phyloP scores from a whole-genome alignment of 1,140 invertebrate genomes.

The Drosophila tani region DNA sequence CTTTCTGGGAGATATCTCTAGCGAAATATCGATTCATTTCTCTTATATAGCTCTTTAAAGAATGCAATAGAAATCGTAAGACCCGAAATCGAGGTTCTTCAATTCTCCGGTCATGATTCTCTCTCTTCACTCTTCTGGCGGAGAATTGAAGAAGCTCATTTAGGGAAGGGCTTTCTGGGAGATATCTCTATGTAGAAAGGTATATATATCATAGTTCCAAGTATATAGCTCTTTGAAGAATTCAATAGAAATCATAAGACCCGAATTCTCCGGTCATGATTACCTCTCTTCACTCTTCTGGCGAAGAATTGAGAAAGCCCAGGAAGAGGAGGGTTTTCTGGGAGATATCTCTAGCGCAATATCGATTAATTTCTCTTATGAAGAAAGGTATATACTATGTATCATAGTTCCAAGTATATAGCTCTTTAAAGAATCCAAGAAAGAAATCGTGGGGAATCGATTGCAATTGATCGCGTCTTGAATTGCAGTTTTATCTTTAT shows the following conservation, averaged over 20 bases:
- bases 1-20: too few relatives aligned
- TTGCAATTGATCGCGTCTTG: conserved; percentile 24
- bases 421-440: neutral
- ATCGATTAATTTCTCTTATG: too few relatives aligned
- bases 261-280: neutral
- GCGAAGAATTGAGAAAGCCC: neutral
- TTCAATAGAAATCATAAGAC: conserved; percentile 34
- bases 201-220: too few relatives aligned
- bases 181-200: too few relatives aligned
- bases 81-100: conserved; percentile 23
- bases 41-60: neutral
- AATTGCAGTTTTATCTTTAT: conserved; percentile 65
- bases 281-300: conserved; percentile 4
- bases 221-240: neutral
- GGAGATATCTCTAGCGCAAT: neutral
- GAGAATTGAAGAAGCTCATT: neutral
- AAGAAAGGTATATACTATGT: too few relatives aligned
- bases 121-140: conserved; percentile 1
- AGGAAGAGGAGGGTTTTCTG: neutral
- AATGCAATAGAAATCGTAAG: conserved; percentile 31
- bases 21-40: too few relatives aligned
- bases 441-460: neutral
- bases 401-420: too few relatives aligned
- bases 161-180: too few relatives aligned
- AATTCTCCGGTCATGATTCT: conserved; percentile 1